Evolutionary conservation across 2,113 vertebrate species (phyloP).

Genomic region (Macrotus californicus): DNA sequence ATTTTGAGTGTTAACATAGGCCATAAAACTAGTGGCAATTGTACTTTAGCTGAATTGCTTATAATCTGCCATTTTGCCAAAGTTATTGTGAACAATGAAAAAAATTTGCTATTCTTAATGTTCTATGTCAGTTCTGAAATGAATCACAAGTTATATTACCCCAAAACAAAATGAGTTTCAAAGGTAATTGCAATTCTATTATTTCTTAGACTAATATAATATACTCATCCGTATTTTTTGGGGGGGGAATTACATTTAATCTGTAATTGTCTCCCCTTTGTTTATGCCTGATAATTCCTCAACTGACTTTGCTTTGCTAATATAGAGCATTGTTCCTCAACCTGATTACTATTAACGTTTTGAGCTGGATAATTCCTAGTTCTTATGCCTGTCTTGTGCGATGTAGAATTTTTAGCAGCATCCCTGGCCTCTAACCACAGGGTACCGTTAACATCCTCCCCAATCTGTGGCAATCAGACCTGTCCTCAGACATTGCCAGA

Average conservation of each 20-base stretch:
- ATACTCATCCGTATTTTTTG: background rate
- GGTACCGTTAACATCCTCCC: background rate
- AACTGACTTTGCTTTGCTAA: background rate
- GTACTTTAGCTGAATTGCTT: constrained; percentile 24
- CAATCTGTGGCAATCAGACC: background rate
- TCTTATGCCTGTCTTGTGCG: background rate
- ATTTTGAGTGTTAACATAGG: constrained; percentile 28
- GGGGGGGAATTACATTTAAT: background rate
- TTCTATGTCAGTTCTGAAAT: constrained; percentile 31
- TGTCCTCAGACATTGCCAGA: background rate
- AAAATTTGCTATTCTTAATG: constrained; percentile 29
- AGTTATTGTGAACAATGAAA: constrained; percentile 46
- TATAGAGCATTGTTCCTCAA: background rate
- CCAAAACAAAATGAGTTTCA: constrained; percentile 21
- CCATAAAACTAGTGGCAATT: constrained; percentile 40
- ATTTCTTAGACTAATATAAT: constrained; percentile 19
- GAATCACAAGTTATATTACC: constrained; percentile 13
- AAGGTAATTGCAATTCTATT: constrained; percentile 1
- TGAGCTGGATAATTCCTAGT: background rate
- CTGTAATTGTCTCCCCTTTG: background rate
- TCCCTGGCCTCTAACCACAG: background rate
- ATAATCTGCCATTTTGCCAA: constrained; percentile 37
- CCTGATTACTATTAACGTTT: background rate
- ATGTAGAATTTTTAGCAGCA: background rate
- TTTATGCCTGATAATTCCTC: background rate